Base-by-base conservation (phyloP, 2,113 vertebrate species). In the Nesogale talazaci region DNA sequence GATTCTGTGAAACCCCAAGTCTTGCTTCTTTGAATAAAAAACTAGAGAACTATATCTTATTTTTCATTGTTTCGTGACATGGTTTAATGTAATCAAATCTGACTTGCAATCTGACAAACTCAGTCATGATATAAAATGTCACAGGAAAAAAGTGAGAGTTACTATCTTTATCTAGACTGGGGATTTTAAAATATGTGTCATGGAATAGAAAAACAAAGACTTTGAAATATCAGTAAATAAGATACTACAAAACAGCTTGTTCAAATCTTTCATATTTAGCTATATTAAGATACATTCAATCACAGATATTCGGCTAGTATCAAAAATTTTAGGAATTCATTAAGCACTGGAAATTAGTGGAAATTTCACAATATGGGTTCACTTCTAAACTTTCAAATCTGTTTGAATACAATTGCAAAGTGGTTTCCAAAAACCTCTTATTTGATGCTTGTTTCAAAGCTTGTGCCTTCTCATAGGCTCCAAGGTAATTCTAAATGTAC, bases 41-140 rank as follows among this genome's bases (percentile, higher is more conserved):
- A 80, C 27, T 25, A 8, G 22, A 40, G 38, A 85, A 87, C 74
- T 88, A 83, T 88, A 85, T 65, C 29, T 94, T 96, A 89, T 81
- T 92, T 90, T 94, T 90, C 74, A 83, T 83, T 76, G 83, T 80
- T 97, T 97, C 56, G 96, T 96, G 94, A 95, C 77, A 89, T 95
- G 83, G 93, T 87, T 88, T 56, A 92, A 94, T 88, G 12, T 96
- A 96, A 96, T 96, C 82, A 84, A 34, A 97, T 96, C 89, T 95
- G 70, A 96, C 89, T 95, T 93, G 90, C 91, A 87, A 87, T 94
- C 94, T 92, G 91, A 96, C 82, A 97, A 97, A 94, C 93, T n/a
- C 63, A 96, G 79, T 84, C 2, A n/a, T 94, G 97, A 42, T 97
- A 95, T 94, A 90, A 97, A 97, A 97, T 97, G 93, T 96, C 95